Evolutionary conservation across 2,797 vertebrate genomes (phyloP).

Genomic region (Emydoidea blandingii): DNA sequence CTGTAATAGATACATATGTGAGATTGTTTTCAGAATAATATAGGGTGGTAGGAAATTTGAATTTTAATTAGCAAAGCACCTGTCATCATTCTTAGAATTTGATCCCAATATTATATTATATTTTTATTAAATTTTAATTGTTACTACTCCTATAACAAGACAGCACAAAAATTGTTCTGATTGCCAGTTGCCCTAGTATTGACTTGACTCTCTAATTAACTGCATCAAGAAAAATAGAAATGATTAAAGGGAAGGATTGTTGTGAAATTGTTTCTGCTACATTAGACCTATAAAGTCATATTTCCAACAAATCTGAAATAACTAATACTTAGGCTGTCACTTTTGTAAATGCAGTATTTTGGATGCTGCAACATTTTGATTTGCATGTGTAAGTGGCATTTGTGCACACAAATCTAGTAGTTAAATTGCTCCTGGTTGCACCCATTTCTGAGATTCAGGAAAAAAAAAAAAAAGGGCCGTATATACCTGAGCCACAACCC

Average conservation of each 20-base stretch:
- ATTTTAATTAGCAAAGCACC: not conserved
- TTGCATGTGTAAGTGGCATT: not conserved
- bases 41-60: not conserved
- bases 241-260: not conserved
- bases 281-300: not conserved
- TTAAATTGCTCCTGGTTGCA: not conserved
- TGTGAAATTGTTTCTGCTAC: not conserved
- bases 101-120: not conserved
- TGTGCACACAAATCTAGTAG: not conserved
- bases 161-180: not conserved
- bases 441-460: not conserved
- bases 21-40: not conserved
- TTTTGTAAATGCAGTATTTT: not conserved
- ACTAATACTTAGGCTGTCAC: not conserved
- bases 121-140: not conserved
- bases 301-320: not conserved
- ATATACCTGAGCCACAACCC: not conserved
- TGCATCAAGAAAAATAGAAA: not conserved
- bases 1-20: not conserved
- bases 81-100: not conserved
- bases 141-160: not conserved
- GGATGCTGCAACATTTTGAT: not conserved
- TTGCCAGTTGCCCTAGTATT: not conserved
- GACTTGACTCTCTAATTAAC: not conserved
- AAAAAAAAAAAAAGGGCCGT: too few species aligned